Conservation (phyloP, 2,113 vertebrate genomes). For the Ia io region DNA sequence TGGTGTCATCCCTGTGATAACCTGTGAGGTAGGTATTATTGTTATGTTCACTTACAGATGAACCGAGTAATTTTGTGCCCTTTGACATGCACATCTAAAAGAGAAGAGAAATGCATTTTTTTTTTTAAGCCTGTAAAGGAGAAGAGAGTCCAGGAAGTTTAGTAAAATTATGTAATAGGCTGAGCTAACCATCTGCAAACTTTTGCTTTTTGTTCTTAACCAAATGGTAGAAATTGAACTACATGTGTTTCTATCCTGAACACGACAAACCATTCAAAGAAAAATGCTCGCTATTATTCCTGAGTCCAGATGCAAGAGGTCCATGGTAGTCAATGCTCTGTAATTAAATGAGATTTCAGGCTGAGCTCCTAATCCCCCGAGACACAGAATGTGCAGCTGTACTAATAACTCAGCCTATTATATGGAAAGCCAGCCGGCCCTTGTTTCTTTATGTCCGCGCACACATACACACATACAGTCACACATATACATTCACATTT, state of each 20-base stretch:
- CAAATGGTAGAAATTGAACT: constrained; percentile 62
- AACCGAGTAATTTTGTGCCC: neutral
- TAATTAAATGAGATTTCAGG: constrained; percentile 77
- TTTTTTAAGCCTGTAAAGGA: neutral
- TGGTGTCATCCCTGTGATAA: neutral
- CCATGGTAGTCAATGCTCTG: constrained; percentile 62
- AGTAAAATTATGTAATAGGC: constrained; percentile 50
- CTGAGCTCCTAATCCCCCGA: constrained; percentile 71
- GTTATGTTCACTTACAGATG: neutral
- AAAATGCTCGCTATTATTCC: constrained; percentile 65
- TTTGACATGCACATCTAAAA: neutral
- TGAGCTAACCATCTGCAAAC: constrained; percentile 57
- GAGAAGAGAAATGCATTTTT: neutral
- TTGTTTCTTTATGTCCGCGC: constrained; percentile 48
- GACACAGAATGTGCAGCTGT: constrained; percentile 76
- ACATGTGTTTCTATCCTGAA: constrained; percentile 64
- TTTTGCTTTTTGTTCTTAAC: constrained; percentile 54
- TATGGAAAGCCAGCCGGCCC: constrained; percentile 58
- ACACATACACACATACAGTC: constrained; percentile 14
- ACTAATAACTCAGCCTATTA: constrained; percentile 69
- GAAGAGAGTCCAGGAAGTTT: constrained; percentile 26
- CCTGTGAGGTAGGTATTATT: neutral
- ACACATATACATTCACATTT: constrained; percentile 49
- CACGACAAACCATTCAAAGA: constrained; percentile 60
- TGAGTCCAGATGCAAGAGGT: constrained; percentile 63